A percentile compares a stretch with the other conserved stretches of the same genome.
phyloP scores from a whole-genome alignment of 2,113 vertebrate species.

The Bettongia penicillata region DNA sequence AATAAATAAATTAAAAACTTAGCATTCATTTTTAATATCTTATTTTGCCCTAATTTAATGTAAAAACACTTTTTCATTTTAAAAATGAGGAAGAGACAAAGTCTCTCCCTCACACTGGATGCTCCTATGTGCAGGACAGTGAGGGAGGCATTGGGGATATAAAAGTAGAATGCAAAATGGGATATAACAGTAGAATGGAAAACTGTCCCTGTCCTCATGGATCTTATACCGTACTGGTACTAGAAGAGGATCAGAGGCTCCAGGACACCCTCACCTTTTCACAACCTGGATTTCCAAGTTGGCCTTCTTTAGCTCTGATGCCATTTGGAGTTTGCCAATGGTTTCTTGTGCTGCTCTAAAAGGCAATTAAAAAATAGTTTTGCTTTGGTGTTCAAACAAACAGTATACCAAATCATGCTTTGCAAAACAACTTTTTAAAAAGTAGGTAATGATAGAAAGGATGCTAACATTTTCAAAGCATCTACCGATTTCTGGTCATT shows the following conservation, averaged over 20 bases:
- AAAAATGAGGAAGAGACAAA: not conserved
- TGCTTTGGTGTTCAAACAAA: conserved; percentile 28
- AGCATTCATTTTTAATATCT: not conserved
- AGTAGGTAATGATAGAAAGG: not conserved
- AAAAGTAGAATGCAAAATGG: not conserved
- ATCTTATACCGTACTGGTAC: not conserved
- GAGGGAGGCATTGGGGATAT: not conserved
- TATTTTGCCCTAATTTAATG: no score
- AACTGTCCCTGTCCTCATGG: not conserved
- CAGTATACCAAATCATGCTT: not conserved
- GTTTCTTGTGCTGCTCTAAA: conserved; percentile 82
- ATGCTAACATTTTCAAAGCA: conserved; percentile 80
- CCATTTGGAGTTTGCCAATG: conserved; percentile 76
- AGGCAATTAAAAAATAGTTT: conserved; percentile 31
- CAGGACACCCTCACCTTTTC: conserved; percentile 73
- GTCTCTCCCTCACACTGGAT: not conserved
- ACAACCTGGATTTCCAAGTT: conserved; percentile 72
- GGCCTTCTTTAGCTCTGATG: conserved; percentile 72
- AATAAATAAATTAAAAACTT: no score
- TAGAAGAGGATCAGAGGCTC: not conserved
- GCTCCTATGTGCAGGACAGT: not conserved
- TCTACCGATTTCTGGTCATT: conserved; percentile 80
- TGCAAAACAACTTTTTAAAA: not conserved
- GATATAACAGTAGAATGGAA: not conserved
- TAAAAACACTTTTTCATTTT: not conserved